A percentile compares a stretch with the other conserved stretches of the same genome.
Conservation (phyloP, 2,888 invertebrate species). For the Caenorhabditis afra region DNA sequence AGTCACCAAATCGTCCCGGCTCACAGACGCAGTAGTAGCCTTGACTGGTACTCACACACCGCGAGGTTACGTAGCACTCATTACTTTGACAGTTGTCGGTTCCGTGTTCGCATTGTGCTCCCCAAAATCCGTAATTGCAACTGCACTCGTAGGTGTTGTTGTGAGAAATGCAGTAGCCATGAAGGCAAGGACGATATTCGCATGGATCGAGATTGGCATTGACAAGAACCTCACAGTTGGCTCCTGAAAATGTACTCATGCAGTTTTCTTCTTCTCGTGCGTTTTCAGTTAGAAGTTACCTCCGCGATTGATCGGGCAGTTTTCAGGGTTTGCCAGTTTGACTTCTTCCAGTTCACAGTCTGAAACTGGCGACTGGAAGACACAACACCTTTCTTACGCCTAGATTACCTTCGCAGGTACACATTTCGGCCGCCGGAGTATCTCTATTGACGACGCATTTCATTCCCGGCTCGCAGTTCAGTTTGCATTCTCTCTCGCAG, state of each 20-base stretch:
- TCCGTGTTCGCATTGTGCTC: slow-evolving; percentile 81
- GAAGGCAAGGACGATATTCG: slow-evolving; percentile 5
- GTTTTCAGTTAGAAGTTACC: no score
- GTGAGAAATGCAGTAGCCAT: slow-evolving; percentile 18
- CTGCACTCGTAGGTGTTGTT: slow-evolving; percentile 93
- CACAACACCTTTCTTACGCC: slow-evolving; percentile 6
- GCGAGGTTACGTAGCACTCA: no score
- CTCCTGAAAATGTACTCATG: no score
- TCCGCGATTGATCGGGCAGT: not conserved
- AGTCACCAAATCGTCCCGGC: slow-evolving; percentile 91
- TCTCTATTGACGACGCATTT: slow-evolving; percentile 35
- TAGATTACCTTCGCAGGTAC: slow-evolving; percentile 37
- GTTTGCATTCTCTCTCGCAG: slow-evolving; percentile 37
- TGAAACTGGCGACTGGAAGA: not conserved
- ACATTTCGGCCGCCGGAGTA: not conserved
- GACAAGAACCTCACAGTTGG: slow-evolving; percentile 12
- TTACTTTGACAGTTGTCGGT: slow-evolving; percentile 91
- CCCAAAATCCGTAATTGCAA: slow-evolving; percentile 97
- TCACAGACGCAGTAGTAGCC: slow-evolving; percentile 96
- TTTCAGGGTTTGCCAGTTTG: not conserved
- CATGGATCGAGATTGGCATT: slow-evolving; percentile 6
- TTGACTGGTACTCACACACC: slow-evolving; percentile 95
- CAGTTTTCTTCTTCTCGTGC: no score
- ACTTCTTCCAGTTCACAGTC: slow-evolving; percentile 3
- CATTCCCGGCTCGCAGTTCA: slow-evolving; percentile 13